A percentile compares a stretch with the other conserved stretches of the same genome.
Evolutionary conservation across 2,113 vertebrate species (phyloP).

Genomic region (Haliaeetus leucogaster): DNA sequence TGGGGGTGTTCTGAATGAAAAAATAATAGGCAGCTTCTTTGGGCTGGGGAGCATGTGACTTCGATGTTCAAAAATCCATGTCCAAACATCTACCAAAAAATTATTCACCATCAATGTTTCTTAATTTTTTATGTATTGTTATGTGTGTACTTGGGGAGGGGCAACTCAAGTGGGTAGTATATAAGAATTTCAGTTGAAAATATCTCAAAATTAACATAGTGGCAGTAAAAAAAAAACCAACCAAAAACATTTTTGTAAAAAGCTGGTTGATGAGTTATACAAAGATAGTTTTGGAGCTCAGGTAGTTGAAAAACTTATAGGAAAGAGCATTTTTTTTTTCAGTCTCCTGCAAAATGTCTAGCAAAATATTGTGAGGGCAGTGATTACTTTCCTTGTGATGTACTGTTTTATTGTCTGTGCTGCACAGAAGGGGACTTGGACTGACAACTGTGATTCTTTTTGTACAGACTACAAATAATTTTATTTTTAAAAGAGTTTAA

Average conservation of each 20-base stretch:
- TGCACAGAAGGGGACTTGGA: background rate
- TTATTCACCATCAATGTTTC: background rate
- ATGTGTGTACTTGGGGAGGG: background rate
- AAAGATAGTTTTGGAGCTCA: background rate
- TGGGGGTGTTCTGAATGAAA: background rate
- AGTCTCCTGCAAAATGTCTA: background rate
- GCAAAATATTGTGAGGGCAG: background rate
- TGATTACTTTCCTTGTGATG: background rate
- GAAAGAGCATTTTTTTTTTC: background rate
- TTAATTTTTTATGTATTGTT: background rate
- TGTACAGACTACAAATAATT: background rate
- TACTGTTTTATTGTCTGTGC: background rate
- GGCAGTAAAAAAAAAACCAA: background rate
- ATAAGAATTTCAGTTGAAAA: background rate
- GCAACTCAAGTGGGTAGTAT: background rate
- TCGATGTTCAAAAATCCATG: background rate
- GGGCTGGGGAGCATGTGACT: background rate
- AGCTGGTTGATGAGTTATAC: background rate
- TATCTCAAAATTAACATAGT: background rate
- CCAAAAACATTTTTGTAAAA: background rate
- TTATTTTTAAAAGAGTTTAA: background rate
- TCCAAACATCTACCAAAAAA: background rate
- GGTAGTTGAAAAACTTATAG: background rate
- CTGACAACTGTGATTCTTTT: background rate
- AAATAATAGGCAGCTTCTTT: background rate